Percentiles rank a stretch among this genome's conserved stretches.
These are phyloP conservation scores for Pedionomus torquatus DNA, from an alignment of 2,113 vertebrate genomes.

Conservation along the genomic window DNA sequence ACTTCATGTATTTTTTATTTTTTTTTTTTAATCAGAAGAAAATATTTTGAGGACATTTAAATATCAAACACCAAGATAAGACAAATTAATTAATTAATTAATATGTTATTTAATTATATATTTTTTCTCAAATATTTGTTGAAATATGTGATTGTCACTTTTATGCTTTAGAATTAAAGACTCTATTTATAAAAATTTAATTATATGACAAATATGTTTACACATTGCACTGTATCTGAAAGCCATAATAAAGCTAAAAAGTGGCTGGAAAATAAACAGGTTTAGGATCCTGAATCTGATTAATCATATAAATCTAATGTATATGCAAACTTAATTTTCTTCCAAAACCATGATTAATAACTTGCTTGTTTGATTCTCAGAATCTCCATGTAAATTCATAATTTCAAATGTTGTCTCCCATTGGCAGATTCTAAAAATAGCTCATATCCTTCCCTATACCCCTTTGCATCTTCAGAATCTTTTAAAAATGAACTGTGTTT, in stretches of 20 bases:
- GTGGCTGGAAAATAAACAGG: background rate
- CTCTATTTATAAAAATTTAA: background rate
- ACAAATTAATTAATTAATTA: background rate
- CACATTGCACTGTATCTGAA: background rate
- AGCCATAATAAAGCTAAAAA: background rate
- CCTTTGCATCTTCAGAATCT: background rate
- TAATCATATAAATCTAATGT: background rate
- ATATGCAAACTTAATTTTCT: background rate
- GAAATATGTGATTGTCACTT: background rate
- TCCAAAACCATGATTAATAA: background rate
- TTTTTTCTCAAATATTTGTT: background rate
- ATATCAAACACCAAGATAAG: background rate
- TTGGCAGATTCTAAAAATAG: background rate
- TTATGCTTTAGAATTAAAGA: background rate
- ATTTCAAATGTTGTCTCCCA: background rate
- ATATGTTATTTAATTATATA: background rate
- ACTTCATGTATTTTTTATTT: too few relatives aligned
- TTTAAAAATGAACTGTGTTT: background rate
- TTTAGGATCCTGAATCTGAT: background rate
- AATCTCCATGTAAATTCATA: background rate
- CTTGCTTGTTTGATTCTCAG: background rate
- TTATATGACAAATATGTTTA: background rate
- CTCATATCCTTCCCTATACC: background rate
- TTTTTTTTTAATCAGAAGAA: background rate
- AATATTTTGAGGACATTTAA: background rate